Evolutionary conservation across 2,797 vertebrate genomes (phyloP).

Genomic region (Otolemur crassicaudatus): DNA sequence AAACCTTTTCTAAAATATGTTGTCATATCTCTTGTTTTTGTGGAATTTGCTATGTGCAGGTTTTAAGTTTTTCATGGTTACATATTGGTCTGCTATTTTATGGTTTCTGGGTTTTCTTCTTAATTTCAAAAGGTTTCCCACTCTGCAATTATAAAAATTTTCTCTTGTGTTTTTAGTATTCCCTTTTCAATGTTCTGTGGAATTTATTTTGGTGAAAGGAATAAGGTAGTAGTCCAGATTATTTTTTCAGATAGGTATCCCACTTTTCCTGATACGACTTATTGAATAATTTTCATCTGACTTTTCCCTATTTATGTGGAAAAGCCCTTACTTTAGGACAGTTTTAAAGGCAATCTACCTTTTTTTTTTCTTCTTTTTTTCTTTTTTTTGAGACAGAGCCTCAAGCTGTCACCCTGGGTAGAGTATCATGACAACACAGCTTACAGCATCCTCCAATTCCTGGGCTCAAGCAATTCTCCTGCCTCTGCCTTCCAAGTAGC

Average conservation of each 20-base stretch:
- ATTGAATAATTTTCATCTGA: not conserved
- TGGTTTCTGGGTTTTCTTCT: not conserved
- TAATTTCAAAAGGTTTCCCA: not conserved
- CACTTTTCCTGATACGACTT: not conserved
- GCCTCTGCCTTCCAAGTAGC: no score
- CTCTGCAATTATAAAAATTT: not conserved
- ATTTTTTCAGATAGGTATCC: not conserved
- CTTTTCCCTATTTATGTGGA: not conserved
- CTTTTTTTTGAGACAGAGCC: no score
- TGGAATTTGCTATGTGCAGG: not conserved
- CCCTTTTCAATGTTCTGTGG: slow-evolving; percentile 22
- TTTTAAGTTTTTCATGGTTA: not conserved
- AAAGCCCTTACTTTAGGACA: not conserved
- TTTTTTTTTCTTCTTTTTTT: not conserved
- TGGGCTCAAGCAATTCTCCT: no score
- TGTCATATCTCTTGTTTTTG: not conserved
- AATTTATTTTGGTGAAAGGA: not conserved
- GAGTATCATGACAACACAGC: no score
- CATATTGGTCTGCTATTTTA: not conserved
- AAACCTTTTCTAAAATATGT: not conserved
- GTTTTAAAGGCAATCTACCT: not conserved
- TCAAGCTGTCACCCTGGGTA: no score
- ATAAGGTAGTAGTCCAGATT: not conserved
- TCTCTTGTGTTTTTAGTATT: not conserved
- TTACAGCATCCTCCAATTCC: no score